These are phyloP conservation scores for Diphyllodes magnificus DNA, from an alignment of 2,113 vertebrate genomes.

Conservation along the genomic window DNA sequence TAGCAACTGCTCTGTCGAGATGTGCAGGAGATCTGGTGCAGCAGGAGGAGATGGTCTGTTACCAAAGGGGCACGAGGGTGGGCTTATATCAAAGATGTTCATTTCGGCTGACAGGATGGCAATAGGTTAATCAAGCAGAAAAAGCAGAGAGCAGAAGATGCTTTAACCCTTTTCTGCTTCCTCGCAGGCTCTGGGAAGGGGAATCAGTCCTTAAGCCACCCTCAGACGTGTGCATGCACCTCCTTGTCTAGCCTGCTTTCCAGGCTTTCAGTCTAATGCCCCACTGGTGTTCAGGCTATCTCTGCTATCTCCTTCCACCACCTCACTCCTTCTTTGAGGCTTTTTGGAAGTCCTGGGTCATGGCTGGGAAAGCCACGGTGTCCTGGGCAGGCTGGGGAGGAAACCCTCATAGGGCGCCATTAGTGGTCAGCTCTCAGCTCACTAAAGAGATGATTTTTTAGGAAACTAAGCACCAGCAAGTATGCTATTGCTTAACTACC, in stretches of 20 bases:
- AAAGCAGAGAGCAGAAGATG: not conserved
- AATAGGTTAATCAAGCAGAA: constrained; percentile 3
- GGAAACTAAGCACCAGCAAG: not conserved
- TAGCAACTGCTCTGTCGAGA: not conserved
- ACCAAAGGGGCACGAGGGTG: not conserved
- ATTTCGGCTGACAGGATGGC: constrained; percentile 4
- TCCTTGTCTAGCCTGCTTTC: not conserved
- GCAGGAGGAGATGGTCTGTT: not conserved
- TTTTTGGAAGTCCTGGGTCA: not conserved
- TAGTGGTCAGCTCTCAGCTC: not conserved
- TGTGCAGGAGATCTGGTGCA: not conserved
- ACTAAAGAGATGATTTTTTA: not conserved
- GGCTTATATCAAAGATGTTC: not conserved
- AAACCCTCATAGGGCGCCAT: not conserved
- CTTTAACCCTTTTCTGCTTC: not conserved
- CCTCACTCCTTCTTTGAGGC: not conserved
- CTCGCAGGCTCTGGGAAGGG: not conserved
- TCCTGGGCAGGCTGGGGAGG: not conserved
- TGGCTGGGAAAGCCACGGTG: not conserved
- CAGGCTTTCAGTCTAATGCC: not conserved
- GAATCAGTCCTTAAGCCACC: not conserved
- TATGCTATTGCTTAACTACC: not conserved
- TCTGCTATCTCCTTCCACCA: not conserved
- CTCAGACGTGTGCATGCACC: accelerated
- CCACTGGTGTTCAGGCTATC: not conserved